These are phyloP conservation scores for Pseudococcus viburni DNA, from an alignment of 2,888 invertebrate species.

Conservation along the genomic window DNA sequence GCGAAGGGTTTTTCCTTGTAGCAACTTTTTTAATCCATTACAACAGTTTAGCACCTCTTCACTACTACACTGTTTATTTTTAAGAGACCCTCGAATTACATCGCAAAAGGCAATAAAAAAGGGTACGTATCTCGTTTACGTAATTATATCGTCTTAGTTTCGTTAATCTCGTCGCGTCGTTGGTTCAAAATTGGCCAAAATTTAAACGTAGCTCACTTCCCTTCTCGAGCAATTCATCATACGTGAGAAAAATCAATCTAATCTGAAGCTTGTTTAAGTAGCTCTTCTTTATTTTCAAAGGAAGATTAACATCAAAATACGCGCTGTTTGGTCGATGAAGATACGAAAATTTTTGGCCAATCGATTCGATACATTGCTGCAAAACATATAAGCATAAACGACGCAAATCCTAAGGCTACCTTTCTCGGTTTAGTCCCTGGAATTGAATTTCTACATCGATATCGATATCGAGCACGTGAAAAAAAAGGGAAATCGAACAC, in stretches of 20 bases:
- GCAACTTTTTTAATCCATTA: constrained; percentile 38
- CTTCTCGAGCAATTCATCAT: too few relatives aligned
- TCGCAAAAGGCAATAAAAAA: constrained; percentile 5
- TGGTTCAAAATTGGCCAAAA: constrained; percentile 13
- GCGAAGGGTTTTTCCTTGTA: neutral
- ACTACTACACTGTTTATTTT: neutral
- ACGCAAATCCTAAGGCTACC: neutral
- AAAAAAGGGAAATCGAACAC: neutral
- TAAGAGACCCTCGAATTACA: constrained; percentile 30
- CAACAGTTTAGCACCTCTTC: constrained; percentile 41
- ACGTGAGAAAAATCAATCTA: too few relatives aligned
- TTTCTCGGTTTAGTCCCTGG: neutral
- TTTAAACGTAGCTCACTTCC: neutral
- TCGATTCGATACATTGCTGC: neutral
- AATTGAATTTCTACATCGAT: constrained; percentile 1
- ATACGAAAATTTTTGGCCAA: neutral
- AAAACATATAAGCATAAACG: neutral
- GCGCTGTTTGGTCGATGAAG: neutral
- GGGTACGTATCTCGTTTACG: neutral
- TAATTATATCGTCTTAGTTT: constrained; percentile 17
- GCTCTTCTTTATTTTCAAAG: neutral
- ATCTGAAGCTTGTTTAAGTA: neutral
- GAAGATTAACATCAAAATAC: neutral
- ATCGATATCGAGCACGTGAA: constrained; percentile 12
- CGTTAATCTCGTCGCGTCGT: constrained; percentile 1